Evolutionary conservation across 2,888 invertebrate genomes (phyloP), one percentile per base, ranked within the genome.

Genomic region (Heteropelma amictum): DNA sequence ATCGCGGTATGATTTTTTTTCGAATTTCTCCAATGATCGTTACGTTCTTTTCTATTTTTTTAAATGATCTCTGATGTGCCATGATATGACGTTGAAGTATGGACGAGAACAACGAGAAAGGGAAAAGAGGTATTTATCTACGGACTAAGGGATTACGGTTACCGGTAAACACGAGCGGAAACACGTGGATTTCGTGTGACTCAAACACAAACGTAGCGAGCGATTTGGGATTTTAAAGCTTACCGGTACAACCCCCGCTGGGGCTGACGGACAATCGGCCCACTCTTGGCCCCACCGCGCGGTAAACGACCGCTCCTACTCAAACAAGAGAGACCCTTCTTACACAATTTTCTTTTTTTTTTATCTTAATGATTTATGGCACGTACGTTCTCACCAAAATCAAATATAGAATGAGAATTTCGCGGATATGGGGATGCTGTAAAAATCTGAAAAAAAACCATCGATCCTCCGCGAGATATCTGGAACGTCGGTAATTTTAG

Each of bases 201-300:
- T 56, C 47, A 19, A 85, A 87, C 82, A 86, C n/a, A n/a, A n/a
- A 87, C 79, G 83, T 84, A 85, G 85, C 82, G 54, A 88, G n/a
- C n/a, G 79, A 74, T 47, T 85, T 84, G 83, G 83, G 85, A 79
- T 87, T 68, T 68, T 86, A 78, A 85, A 87, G 88, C 89, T 88
- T 88, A 89, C 88, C 89, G 85, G 88, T 87, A 83, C 88, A 89
- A 87, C 87, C 88, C 87, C 87, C 87, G 84, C 84, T 88, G 82
- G 87, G 86, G 86, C 85, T 88, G 81, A 88, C 85, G 81, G 89
- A 88, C 82, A 89, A 82, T 88, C 88, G 88, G 85, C 87, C 86
- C 81, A 88, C 83, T 82, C 88, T 86, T 85, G 88, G 88, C 85
- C 88, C 88, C 86, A 88, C 84, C 81, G 88, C 84, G 86, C 89